phyloP scores from a whole-genome alignment of 2,888 invertebrate species.

The Belgica antarctica region DNA sequence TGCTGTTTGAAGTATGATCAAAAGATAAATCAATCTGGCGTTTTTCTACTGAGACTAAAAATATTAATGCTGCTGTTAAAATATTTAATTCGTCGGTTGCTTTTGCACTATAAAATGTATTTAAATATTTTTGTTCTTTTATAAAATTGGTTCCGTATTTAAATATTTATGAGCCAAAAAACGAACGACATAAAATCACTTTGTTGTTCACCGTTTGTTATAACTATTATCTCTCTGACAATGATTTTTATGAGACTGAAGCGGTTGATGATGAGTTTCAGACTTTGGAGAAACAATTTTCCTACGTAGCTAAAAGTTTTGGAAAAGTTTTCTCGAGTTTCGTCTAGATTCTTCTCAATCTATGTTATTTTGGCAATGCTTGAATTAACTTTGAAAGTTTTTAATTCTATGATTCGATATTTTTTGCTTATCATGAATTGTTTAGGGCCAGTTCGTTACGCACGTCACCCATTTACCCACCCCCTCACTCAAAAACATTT shows the following conservation, averaged over 20 bases:
- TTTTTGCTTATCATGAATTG: constrained; percentile 17
- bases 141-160: constrained; percentile 21
- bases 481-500: no score
- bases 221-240: background rate
- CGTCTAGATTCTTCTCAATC: constrained; percentile 6
- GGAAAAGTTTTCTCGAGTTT: background rate
- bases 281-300: constrained; percentile 18
- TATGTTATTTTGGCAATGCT: constrained; percentile 23
- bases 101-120: constrained; percentile 12
- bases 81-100: background rate
- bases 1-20: background rate
- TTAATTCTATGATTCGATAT: background rate
- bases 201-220: background rate
- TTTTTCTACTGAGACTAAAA: background rate
- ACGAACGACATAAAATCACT: constrained; percentile 19
- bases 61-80: background rate
- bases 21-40: background rate
- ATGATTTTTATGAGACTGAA: background rate
- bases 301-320: constrained; percentile 9
- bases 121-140: constrained; percentile 13
- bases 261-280: background rate
- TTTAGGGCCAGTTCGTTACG: background rate
- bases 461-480: no score
- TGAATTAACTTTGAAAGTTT: background rate
- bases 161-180: constrained; percentile 23